These are phyloP conservation scores for Canis aureus DNA, from an alignment of 2,113 vertebrate species.

Conservation along the genomic window DNA sequence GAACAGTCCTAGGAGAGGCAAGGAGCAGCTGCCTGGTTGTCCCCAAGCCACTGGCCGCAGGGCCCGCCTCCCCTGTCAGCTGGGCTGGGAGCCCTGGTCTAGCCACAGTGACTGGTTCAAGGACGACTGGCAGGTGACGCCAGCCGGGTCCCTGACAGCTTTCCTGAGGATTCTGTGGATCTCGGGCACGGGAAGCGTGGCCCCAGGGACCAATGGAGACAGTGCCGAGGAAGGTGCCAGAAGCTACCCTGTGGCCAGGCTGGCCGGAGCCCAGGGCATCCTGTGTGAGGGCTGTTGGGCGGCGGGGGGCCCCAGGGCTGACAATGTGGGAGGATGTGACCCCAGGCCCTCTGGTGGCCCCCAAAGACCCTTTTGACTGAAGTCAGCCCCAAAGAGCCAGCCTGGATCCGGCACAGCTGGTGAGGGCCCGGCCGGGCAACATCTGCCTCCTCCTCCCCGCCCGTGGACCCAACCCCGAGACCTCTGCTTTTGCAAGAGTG, in stretches of 20 bases:
- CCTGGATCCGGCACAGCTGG: background rate
- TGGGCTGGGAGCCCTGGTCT: fast-evolving
- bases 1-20: slow-evolving; percentile 90
- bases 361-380: background rate
- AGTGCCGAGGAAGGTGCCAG: background rate
- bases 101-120: background rate
- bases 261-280: background rate
- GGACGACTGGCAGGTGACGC: too few relatives aligned
- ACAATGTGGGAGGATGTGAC: fast-evolving
- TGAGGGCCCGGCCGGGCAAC: background rate
- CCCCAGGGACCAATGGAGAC: fast-evolving
- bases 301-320: background rate
- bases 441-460: background rate
- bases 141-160: too few relatives aligned
- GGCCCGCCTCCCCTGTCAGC: background rate
- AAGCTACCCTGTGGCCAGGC: too few relatives aligned
- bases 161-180: fast-evolving
- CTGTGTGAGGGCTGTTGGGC: background rate
- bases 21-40: fast-evolving
- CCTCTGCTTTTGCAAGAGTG: too few relatives aligned
- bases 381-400: fast-evolving
- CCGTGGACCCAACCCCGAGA: background rate
- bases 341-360: background rate
- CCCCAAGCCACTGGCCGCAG: fast-evolving
- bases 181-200: fast-evolving